Evolutionary conservation across 2,888 invertebrate species (phyloP), one percentile per base, ranked within the genome.

Genomic region (Drosophila kambysellisi): DNA sequence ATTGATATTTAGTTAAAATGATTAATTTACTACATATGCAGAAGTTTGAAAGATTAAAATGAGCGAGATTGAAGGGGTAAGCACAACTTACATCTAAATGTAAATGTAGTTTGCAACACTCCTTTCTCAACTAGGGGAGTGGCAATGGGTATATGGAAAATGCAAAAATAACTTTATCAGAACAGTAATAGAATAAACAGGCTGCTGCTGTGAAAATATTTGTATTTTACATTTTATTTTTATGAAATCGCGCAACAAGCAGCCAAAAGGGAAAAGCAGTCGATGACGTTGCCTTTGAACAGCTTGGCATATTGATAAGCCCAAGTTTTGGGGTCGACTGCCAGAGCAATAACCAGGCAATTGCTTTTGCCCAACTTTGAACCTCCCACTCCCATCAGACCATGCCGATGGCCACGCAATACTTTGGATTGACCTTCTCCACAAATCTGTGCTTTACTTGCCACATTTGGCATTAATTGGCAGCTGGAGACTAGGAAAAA

Each of bases 381-480:
- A 37, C 2, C 2, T 20, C 43, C 56, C 25, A 20, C 12, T 15
- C 12, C 8, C 9, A 12, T 17, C 17, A 17, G 17, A 3, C 37
- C 20, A 9, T 6, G 12, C 25, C 25, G 25, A 25, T 25, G 25
- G 25, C 25, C 1, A 25, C 11, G 9, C 30, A 51, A 51, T 17
- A 8, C 29, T 12, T 29, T 29, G 37, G 11, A 54, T 53, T 62
- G 75, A 82, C 71, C 75, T 75, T 72, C 53, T 70, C 12, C 51
- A n/a, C 46, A 65, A 73, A 65, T 68, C 46, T 61, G 61, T 69
- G 74, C 74, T 59, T 43, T 70, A 77, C 74, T 83, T 82, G 67
- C 61, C 66, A 74, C 81, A 66, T 52, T 70, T 52, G 76, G 53
- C 71, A 79, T 81, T 89, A 87, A 89, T 89, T 89, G 88, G 77